These are phyloP conservation scores for Lasioglossum malachurum DNA, from an alignment of 2,888 invertebrate genomes.

Conservation along the genomic window DNA sequence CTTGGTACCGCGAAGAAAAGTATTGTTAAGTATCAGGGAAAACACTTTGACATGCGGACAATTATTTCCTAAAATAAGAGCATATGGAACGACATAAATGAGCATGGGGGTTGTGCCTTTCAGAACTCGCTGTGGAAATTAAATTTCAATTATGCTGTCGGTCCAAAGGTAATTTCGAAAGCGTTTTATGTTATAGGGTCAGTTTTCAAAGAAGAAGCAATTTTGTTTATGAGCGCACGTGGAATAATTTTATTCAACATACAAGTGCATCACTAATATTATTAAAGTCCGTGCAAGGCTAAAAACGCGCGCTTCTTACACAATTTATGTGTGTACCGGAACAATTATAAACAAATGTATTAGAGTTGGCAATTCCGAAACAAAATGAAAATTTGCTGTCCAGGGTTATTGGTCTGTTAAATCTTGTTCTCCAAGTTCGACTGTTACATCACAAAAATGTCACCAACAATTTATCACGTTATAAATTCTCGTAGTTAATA, in stretches of 20 bases:
- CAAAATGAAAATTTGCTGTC: not conserved
- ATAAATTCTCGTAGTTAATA: too few species aligned
- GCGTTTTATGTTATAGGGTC: not conserved
- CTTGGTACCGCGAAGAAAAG: not conserved
- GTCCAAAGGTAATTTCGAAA: not conserved
- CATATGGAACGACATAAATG: constrained; percentile 2
- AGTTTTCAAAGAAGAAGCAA: not conserved
- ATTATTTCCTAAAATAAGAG: constrained; percentile 34
- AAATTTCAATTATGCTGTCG: not conserved
- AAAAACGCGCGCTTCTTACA: not conserved
- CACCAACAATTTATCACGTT: too few species aligned
- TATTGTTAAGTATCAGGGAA: not conserved
- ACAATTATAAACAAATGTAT: not conserved
- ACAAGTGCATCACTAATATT: not conserved
- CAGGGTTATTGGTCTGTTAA: too few species aligned
- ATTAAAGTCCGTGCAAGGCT: not conserved
- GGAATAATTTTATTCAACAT: not conserved
- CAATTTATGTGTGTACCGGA: not conserved
- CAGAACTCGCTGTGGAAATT: not conserved
- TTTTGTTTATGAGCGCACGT: too few species aligned
- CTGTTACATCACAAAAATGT: too few species aligned
- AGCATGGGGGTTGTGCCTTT: not conserved
- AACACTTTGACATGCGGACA: not conserved
- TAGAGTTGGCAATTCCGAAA: not conserved
- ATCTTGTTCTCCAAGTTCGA: too few species aligned